Evolutionary conservation across 2,888 invertebrate genomes (phyloP).

Genomic region (Tromatobia lineatoria): DNA sequence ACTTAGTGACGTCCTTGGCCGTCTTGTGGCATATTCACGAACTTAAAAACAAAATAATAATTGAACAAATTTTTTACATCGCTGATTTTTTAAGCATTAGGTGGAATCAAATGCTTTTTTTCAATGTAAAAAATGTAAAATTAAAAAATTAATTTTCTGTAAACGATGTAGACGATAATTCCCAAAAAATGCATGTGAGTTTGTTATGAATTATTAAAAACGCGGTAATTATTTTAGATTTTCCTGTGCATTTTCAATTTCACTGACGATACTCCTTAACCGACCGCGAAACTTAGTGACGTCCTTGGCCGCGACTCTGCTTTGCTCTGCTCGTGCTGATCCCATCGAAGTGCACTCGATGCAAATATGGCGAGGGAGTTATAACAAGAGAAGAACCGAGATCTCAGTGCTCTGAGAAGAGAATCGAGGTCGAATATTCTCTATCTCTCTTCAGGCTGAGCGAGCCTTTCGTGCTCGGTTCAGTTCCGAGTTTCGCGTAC

Average conservation of each 20-base stretch:
- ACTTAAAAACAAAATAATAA: too few relatives aligned
- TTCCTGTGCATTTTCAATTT: too few relatives aligned
- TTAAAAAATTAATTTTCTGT: background rate
- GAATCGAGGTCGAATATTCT: constrained; percentile 68
- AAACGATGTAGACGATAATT: too few relatives aligned
- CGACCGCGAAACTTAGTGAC: constrained; percentile 51
- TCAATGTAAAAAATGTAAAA: background rate
- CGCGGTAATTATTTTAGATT: too few relatives aligned
- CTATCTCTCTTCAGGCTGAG: constrained; percentile 51
- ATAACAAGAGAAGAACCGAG: constrained; percentile 45
- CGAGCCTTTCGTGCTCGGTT: constrained; percentile 46
- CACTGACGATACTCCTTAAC: too few relatives aligned
- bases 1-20: constrained; percentile 58
- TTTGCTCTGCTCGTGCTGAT: constrained; percentile 29
- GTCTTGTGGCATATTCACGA: too few relatives aligned
- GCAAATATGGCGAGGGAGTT: constrained; percentile 52
- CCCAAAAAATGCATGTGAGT: too few relatives aligned
- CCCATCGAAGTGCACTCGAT: constrained; percentile 56
- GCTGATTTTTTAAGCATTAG: too few relatives aligned
- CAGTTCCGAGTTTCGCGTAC: constrained; percentile 35
- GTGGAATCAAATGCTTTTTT: too few relatives aligned
- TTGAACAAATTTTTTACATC: too few relatives aligned
- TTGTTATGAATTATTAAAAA: too few relatives aligned
- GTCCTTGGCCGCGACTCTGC: constrained; percentile 58
- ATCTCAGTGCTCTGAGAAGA: constrained; percentile 60